Conservation (phyloP, 2,888 invertebrate genomes). For the Pseudococcus jackbeardsleyi region DNA sequence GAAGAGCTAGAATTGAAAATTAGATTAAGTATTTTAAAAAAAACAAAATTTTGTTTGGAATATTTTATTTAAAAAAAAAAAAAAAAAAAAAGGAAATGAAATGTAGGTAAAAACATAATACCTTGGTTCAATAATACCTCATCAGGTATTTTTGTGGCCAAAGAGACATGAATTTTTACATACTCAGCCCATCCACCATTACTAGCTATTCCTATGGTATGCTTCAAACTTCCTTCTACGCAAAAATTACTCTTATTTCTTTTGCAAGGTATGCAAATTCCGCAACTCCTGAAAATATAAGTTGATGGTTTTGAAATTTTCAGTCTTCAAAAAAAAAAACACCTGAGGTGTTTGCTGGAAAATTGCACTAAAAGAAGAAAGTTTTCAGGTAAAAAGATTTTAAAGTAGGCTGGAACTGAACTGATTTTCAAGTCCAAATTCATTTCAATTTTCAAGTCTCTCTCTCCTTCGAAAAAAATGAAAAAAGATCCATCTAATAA, state of each 20-base stretch:
- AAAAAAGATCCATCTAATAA: no score
- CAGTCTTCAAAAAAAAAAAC: no score
- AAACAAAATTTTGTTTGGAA: no score
- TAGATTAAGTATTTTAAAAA: neutral
- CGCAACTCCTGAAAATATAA: slow-evolving; percentile 74
- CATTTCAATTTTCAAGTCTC: no score
- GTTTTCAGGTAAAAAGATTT: no score
- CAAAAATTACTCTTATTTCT: slow-evolving; percentile 78
- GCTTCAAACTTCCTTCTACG: slow-evolving; percentile 74
- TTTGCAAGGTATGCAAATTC: slow-evolving; percentile 76
- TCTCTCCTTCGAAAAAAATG: no score
- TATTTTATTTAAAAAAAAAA: neutral
- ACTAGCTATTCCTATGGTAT: slow-evolving; percentile 77
- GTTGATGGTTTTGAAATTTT: no score
- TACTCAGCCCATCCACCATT: slow-evolving; percentile 81
- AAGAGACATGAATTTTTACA: slow-evolving; percentile 74
- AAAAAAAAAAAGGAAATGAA: neutral
- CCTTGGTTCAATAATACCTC: slow-evolving; percentile 75
- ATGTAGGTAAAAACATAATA: slow-evolving; percentile 68
- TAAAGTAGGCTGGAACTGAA: no score
- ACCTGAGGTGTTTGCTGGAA: no score
- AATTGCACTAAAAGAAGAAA: no score
- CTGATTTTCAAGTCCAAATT: no score
- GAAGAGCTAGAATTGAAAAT: slow-evolving; percentile 72
- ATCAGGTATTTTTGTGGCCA: slow-evolving; percentile 75